Base-by-base conservation (phyloP, 2,113 vertebrate species). In the Rhinichthys klamathensis region DNA sequence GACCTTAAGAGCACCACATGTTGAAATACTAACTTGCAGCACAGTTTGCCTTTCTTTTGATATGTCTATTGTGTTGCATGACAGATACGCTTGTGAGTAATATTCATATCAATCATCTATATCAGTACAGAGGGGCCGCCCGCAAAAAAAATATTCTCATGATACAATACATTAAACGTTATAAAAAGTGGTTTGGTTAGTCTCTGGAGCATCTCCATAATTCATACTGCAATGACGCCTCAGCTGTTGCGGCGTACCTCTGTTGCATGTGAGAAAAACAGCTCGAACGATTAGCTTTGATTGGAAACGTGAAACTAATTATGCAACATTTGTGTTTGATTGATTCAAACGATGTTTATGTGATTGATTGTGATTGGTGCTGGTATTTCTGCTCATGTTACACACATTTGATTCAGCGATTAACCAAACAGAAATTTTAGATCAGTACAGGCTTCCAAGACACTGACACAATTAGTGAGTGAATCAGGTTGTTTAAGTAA, bases 251-350 rank as follows among this genome's bases (percentile, higher is more conserved):
- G n/a, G 83, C 51, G 4, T 56, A 56, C n/a, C 54, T 67, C 79
- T 56, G 67, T 70, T 6, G n/a, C 32, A 61, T 80, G 58, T 70
- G 77, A 79, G 41, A 25, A 85, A 85, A 84, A 76, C 82, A 13
- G 63, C 83, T 80, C 49, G 83, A 69, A 41, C 13, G 58, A 82
- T 87, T 65, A 81, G 49, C 80, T 87, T 77, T 70, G 60, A 81
- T 81, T 49, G 70, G 80, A 67, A 84, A 84, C 3, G 25, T 87
- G 86, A 84, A 87, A 82, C 69, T 56, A 82, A 85, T 87, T 85
- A 82, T 60, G 83, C 60, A 76, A 77, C 72, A 85, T 85, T 85
- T 84, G 60, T 35, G 38, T 76, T 76, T 70, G 65, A 85, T 87
- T 60, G 70, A 69, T 78, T 84, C 78, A 84, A 76, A 70, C 49